Base-by-base conservation (phyloP, 2,113 vertebrate species). In the Malurus cyaneus region DNA sequence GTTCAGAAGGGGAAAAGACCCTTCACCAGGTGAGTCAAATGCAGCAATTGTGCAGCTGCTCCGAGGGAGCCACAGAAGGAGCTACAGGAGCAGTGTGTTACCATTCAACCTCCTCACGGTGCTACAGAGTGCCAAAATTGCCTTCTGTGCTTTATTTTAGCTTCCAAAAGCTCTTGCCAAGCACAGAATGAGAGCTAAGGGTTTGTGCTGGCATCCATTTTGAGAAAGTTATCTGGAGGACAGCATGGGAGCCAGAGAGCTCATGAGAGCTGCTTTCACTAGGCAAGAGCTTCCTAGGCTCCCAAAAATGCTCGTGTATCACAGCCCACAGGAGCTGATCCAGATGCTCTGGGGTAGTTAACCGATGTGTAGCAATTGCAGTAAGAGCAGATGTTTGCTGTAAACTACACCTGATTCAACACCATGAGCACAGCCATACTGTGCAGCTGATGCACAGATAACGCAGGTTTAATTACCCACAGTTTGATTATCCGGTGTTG, bases 341-440 rank as follows among this genome's bases (percentile, higher is more conserved):
- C 89, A 92, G 89, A 80, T 93, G 72, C 79, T 92, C 41, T 23
- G 56, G 47, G 52, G 53, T 70, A 78, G 64, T 70, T 94, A 86
- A 76, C 71, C 52, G 56, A 80, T 0, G 0, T 69, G 52, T 31
- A 82, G 56, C 42, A 83, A 93, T 60, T 60, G 79, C 85, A 80
- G 18, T 14, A 42, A 80, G 81, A 89, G 66, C 90, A 94, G 94
- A 86, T 83, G 76, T 74, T 67, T 74, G 88, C 69, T 80, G 62
- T 85, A 92, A 92, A 54, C 86, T 59, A 87, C 92, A 95, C 82
- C 89, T 89, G 85, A 73, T 83, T 78, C 64, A 83, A 83, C 64
- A 60, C 6, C 67, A 85, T 80, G 56, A 88, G 47, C 80, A 62
- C 60, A 79, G 84, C 50, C 67, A 32, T 49, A 18, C 47, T 17